Conservation (phyloP, 2,113 vertebrate genomes). For the Cochlearius cochlearius region DNA sequence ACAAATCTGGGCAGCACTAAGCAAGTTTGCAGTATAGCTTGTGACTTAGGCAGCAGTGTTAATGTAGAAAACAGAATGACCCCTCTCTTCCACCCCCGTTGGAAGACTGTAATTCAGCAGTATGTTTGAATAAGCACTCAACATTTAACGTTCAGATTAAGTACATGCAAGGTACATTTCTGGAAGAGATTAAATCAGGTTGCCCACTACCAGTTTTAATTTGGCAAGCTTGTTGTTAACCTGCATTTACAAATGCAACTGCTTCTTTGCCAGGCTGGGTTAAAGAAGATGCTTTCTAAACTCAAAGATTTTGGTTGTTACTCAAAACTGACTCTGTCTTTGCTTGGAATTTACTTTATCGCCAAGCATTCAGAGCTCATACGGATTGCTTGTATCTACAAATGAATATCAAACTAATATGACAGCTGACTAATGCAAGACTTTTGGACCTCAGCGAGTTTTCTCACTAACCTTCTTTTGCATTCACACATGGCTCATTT, state of each 20-base stretch:
- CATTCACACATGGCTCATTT: not conserved
- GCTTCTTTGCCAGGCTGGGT: not conserved
- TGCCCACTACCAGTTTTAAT: not conserved
- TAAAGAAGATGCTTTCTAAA: not conserved
- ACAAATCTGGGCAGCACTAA: not conserved
- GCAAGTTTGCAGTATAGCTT: not conserved
- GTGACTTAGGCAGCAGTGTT: not conserved
- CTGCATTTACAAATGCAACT: not conserved
- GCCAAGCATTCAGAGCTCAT: not conserved
- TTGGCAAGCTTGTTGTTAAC: not conserved
- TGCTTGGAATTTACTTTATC: not conserved
- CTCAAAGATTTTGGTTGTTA: not conserved
- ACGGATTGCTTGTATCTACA: not conserved
- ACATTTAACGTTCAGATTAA: not conserved
- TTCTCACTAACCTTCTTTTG: not conserved
- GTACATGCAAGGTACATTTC: not conserved
- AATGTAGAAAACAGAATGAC: not conserved
- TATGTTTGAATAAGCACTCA: not conserved
- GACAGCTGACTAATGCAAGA: not conserved
- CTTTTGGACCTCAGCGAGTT: not conserved
- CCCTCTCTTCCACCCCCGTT: not conserved
- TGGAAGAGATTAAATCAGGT: not conserved
- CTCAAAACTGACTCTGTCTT: not conserved
- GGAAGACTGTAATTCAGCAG: not conserved
- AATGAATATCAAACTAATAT: not conserved